Base-by-base conservation (phyloP, 2,797 vertebrate species). In the Adelosebastes latens region DNA sequence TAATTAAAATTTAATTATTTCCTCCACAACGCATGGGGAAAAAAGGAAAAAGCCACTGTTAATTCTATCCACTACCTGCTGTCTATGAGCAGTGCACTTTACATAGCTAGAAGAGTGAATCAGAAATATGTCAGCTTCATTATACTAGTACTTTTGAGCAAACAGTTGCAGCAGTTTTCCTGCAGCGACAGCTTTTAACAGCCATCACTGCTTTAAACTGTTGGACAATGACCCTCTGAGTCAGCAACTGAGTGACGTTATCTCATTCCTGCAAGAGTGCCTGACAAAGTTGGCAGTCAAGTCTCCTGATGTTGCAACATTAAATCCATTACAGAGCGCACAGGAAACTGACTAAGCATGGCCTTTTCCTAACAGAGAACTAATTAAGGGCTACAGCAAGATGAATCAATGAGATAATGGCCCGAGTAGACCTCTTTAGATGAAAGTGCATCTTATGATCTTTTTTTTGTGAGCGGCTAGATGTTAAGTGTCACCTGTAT, bases 1-100 rank as follows among this genome's bases (percentile, higher is more conserved):
- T 63, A 73, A 94, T 91, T 92, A 87, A 89, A 84, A 90, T 5
- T 2, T 10, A 58, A 80, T 79, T 42, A 74, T 70, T 89, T 80
- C 42, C 63, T 61, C 39, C 46, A 65, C 69, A 32, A 65, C 8
- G 16, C 27, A 36, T 39, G 49, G 18, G 20, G 7, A 20, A 52
- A 10, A 59, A 81, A 76, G 14, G 52, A 22, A 79, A 66, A 72
- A 80, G 39, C n/a, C 49, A 42, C 60, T 29, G 66, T 46, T 8
- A 8, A 49, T 56, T 60, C 60, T 55, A 56, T 39, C 73, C 18
- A 7, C 49, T 58, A 66, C 65, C 53, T 52, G 70, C 62, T 82
- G 56, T n/a, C 8, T 27, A 20, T 52, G 10, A 72, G 67, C 63
- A 24, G 6, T 13, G 8, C 42, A 39, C 39, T 60, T 56, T 72